These are phyloP conservation scores for Apogon talboti DNA, from an alignment of 2,797 vertebrate genomes.

Conservation along the genomic window DNA sequence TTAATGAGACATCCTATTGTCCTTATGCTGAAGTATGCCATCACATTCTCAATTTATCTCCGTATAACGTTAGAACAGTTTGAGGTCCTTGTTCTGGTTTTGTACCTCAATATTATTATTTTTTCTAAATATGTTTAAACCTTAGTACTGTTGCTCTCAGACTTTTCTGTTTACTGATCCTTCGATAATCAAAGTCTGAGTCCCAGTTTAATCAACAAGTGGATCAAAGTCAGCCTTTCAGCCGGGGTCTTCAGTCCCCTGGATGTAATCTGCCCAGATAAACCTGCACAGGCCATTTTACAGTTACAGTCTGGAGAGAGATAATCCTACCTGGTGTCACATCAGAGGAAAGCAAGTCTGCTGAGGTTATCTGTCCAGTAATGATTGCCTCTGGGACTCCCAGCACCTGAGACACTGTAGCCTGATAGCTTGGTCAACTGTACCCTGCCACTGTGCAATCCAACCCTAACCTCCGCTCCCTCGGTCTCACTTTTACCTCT, in stretches of 20 bases:
- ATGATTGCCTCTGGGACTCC: constrained; percentile 59
- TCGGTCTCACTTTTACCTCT: not conserved
- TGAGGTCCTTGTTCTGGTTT: not conserved
- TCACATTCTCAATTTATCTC: not conserved
- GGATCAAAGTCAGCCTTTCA: constrained; percentile 45
- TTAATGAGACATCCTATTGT: not conserved
- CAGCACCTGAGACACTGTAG: constrained; percentile 32
- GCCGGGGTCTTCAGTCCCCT: constrained; percentile 41
- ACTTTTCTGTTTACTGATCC: not conserved
- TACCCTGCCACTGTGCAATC: constrained; percentile 19
- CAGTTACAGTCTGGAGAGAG: constrained; percentile 63
- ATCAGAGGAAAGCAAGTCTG: constrained; percentile 53
- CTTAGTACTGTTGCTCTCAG: not conserved
- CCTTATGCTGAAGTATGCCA: not conserved
- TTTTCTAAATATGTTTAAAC: no score
- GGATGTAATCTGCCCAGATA: constrained; percentile 69
- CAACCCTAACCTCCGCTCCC: constrained; percentile 18
- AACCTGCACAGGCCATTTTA: constrained; percentile 64
- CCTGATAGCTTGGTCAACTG: constrained; percentile 51
- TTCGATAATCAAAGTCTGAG: constrained; percentile 44
- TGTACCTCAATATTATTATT: not conserved
- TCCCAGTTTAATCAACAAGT: constrained; percentile 46
- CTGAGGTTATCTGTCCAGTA: constrained; percentile 70
- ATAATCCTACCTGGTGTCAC: constrained; percentile 74
- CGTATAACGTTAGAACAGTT: not conserved